Base-by-base conservation (phyloP, 1,140 invertebrate species). In the Euglossa dilemma region DNA sequence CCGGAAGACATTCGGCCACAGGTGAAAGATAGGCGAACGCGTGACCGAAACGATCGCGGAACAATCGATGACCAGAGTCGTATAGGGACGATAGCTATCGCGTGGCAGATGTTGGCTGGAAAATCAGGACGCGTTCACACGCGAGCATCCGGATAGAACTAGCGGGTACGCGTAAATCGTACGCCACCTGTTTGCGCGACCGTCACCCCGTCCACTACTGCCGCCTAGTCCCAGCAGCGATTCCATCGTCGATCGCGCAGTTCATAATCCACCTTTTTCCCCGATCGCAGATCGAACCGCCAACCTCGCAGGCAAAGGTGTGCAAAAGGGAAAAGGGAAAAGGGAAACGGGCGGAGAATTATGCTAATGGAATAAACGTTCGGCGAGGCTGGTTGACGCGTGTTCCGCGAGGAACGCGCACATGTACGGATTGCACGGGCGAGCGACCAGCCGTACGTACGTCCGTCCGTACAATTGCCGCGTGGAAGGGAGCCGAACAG, bases 101-200 rank as follows among this genome's bases (percentile, higher is more conserved):
- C 52, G 79, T 50, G 61, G 80, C 91, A 92, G 88, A 91, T 92
- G 91, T 81, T 80, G 18, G 43, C 78, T 64, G 63, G 75, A 80
- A 91, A 92, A 91, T 91, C 88, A 89, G 78, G 83, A 67, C 82
- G 82, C 71, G 69, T 88, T 88, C 59, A 74, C 79, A 64, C 79
- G 50, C 80, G 43, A n/a, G 5, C 20, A 28, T 66, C 61, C 52
- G 20, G 20, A 23, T 6, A 11, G 12, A 9, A 18, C 16, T 14
- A 18, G 14, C 36, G 63, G 12, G 43, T 9, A 59, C 43, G 12
- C 12, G 12, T n/a, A 47, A 52, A 47, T 56, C 75, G 59, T 16
- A 12, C 79, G 59, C 59, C 70, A 80, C 70, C 79, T 80, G 79
- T 80, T 80, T 66, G 70, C 79, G 18, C n/a, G 50, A n/a, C 61